Evolutionary conservation across 2,797 vertebrate species (phyloP), one percentile per base, ranked within the genome.

Genomic region (Enteromius unitaeniatus): DNA sequence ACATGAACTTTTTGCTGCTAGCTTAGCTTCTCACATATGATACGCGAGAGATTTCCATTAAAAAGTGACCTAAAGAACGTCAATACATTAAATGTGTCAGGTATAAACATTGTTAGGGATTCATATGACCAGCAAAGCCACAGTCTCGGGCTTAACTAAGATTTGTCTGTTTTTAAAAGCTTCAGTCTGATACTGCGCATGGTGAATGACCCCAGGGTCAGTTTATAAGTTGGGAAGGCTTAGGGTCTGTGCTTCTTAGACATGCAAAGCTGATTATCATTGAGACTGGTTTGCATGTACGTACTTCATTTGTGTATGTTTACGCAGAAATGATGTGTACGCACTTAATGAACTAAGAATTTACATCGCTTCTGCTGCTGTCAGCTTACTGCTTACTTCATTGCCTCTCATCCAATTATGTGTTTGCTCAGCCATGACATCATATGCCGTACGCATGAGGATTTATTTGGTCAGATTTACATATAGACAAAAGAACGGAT

Each of bases 201-300:
- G 11, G 37, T 40, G 64, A 37, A 23, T 86, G 62, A 69, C 85
- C 60, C 62, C 78, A 84, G 53, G 51, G 55, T 79, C 42, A 75
- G 31, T 72, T 47, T 21, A 78, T 60, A 78, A 28, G 72, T 83
- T 83, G 31, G 51, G 19, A 69, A 70, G 79, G 62, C 70, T 82
- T 31, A 79, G 53, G 26, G 65, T 55, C 51, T 82, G 45, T 31
- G 15, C 76, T 82, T 78, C 72, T 84, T 69, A 49, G 72, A 81
- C 55, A 69, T 73, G 45, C 62, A 76, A 86, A 85, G 69, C 81
- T 79, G 58, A 84, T 87, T 88, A 87, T 58, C 64, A 58, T 76
- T 40, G 62, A 77, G 72, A 85, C 53, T 53, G 51, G 37, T 60
- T 62, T 10, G 3, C 40, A 51, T 68, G 40, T 70, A 49, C 47